Evolutionary conservation across 2,113 vertebrate genomes (phyloP), one percentile per base, ranked within the genome.

Genomic region (Microtus richardsoni): DNA sequence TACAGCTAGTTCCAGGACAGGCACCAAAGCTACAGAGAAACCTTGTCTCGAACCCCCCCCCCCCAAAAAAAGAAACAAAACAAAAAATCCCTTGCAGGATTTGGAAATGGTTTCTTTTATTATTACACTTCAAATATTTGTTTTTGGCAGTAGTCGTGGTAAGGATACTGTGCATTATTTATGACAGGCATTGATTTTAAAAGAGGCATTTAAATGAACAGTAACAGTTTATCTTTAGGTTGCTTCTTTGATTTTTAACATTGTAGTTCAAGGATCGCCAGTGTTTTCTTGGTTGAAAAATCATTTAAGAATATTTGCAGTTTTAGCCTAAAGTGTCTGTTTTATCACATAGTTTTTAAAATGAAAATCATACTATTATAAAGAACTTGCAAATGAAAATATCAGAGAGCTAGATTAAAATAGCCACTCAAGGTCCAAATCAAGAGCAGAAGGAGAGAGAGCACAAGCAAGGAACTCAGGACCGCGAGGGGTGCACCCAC

Each of bases 231-330:
- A 39, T 66, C 71, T 90, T 64, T 44, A 83, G 71, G 58, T 36
- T 88, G 64, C 66, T 84, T 17, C 75, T 96, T 94, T 91, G 39
- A 41, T 62, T 30, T 30, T 93, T 82, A 79, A 62, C 39, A 79
- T 16, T 83, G n/a, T n/a, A 7, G 93, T 94, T 78, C 8, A 93
- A 87, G 83, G 49, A 75, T 90, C 24, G 19, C 13, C 49, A 0
- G 54, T 7, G 60, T 96, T 91, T 80, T 83, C 70, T 93, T 95
- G 26, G 39, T 58, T 92, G 80, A 84, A 52, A 91, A 47, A 22
- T 91, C 14, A 26, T 58, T 68, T 86, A 78, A 78, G 95, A 36
- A 80, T 47, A 73, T 79, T 92, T n/a, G 9, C 73, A 87, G 7
- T 89, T 36, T 89, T 91, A 83, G 54, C 36, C 36, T 62, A 54